Conservation (phyloP, 2,888 invertebrate genomes). For the Drosophila colorata region DNA sequence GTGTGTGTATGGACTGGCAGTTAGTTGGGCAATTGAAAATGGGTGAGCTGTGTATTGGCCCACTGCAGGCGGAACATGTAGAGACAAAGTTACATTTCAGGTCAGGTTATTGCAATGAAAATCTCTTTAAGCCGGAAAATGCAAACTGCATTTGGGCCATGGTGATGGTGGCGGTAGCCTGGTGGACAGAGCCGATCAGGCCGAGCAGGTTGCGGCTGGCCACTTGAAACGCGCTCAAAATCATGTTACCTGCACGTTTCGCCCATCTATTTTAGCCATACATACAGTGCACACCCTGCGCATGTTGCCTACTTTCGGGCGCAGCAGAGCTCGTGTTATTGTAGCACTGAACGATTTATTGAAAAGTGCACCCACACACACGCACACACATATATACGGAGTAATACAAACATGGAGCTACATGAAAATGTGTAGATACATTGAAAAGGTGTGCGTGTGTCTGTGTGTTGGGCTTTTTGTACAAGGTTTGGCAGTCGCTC, state of each 20-base stretch:
- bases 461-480: constrained; percentile 41
- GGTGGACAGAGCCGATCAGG: constrained; percentile 17
- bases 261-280: constrained; percentile 61
- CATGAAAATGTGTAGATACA: constrained; percentile 60
- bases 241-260: constrained; percentile 78
- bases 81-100: constrained; percentile 55
- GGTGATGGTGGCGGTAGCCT: constrained; percentile 1
- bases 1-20: constrained; percentile 39
- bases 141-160: constrained; percentile 68
- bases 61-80: constrained; percentile 42
- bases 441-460: constrained; percentile 66
- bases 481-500: constrained; percentile 50
- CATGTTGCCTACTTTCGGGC: constrained; percentile 47
- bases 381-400: constrained; percentile 16
- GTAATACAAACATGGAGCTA: constrained; percentile 37
- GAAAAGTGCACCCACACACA: constrained; percentile 60
- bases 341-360: constrained; percentile 76
- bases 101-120: constrained; percentile 77
- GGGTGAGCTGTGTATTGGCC: constrained; percentile 48
- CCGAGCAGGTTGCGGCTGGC: constrained; percentile 34
- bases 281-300: constrained; percentile 34
- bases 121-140: constrained; percentile 77
- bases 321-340: constrained; percentile 61
- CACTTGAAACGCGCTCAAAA: constrained; percentile 66
- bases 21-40: constrained; percentile 69